Evolutionary conservation across 2,113 vertebrate genomes (phyloP).

Genomic region (Irena cyanogastra): DNA sequence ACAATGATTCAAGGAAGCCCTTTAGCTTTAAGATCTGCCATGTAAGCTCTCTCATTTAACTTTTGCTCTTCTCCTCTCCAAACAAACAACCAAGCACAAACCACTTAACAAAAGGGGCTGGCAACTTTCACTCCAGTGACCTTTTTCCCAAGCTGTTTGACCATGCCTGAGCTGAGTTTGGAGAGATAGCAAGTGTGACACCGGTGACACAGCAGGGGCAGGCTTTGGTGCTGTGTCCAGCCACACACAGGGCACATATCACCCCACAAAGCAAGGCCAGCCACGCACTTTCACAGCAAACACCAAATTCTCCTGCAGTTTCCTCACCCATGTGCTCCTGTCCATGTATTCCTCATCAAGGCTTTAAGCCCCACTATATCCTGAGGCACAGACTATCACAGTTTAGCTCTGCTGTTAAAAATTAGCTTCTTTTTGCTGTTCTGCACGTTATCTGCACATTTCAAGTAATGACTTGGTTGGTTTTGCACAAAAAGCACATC

Average conservation of each 20-base stretch:
- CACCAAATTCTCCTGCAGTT: neutral
- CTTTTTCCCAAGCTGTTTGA: neutral
- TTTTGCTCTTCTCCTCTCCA: neutral
- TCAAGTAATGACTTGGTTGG: neutral
- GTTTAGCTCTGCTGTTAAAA: neutral
- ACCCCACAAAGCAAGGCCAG: neutral
- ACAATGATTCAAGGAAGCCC: neutral
- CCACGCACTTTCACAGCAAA: neutral
- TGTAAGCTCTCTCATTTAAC: neutral
- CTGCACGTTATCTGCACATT: neutral
- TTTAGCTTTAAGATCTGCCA: neutral
- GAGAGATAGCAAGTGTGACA: fast-evolving
- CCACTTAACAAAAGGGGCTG: neutral
- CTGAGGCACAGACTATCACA: neutral
- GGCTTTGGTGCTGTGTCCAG: fast-evolving
- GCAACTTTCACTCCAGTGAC: neutral
- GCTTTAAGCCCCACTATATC: neutral
- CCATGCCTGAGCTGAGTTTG: neutral
- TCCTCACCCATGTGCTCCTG: neutral
- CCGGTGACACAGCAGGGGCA: neutral
- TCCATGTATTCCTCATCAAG: neutral
- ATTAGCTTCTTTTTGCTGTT: neutral
- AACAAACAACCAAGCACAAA: neutral
- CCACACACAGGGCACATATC: neutral
- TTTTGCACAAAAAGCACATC: neutral